Evolutionary conservation across 2,113 vertebrate genomes (phyloP).

Genomic region (Spheniscus mendiculus): DNA sequence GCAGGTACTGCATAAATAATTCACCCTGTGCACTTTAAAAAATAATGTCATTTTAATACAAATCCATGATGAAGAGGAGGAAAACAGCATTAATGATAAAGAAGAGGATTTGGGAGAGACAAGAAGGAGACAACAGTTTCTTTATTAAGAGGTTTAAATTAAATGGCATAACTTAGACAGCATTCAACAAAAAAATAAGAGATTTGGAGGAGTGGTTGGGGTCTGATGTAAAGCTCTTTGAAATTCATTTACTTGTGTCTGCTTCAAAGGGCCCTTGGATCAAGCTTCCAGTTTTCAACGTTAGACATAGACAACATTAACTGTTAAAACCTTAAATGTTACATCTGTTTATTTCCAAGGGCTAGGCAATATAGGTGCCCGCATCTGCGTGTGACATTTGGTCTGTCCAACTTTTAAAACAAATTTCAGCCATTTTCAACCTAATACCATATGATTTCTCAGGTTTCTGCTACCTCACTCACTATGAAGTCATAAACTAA

Average conservation of each 20-base stretch:
- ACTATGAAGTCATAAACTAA: conserved; percentile 29
- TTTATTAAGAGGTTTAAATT: conserved; percentile 27
- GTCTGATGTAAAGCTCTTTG: background rate
- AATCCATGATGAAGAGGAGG: background rate
- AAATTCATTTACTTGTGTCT: background rate
- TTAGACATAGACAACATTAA: background rate
- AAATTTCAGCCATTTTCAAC: background rate
- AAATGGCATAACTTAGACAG: background rate
- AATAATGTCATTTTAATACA: conserved; percentile 49
- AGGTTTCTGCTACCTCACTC: background rate
- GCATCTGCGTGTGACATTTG: background rate
- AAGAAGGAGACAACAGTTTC: background rate
- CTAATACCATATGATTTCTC: conserved; percentile 3
- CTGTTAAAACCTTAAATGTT: background rate
- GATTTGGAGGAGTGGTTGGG: background rate
- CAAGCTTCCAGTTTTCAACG: background rate
- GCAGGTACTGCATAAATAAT: conserved; percentile 41
- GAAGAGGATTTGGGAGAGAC: background rate
- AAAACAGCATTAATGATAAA: conserved; percentile 12
- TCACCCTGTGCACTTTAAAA: conserved; percentile 20
- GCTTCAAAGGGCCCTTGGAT: background rate
- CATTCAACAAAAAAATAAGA: background rate
- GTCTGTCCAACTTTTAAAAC: background rate
- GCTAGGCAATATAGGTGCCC: background rate
- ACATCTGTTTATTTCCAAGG: background rate